These are phyloP conservation scores for Cranoglanis bouderius DNA, from an alignment of 2,113 vertebrate species.

Conservation along the genomic window DNA sequence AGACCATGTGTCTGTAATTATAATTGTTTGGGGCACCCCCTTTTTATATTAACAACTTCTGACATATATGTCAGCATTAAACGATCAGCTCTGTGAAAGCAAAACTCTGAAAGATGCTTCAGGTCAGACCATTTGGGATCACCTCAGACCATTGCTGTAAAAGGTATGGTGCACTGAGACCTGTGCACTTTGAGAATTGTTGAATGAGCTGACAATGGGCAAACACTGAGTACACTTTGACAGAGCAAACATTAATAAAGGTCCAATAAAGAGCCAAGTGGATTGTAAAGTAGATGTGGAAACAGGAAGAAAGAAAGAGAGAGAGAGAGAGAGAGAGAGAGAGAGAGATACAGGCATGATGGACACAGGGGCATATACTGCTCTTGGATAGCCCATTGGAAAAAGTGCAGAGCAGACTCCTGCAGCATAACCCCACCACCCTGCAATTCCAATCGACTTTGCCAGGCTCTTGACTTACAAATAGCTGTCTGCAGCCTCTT, in stretches of 20 bases:
- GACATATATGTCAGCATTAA: conserved; percentile 13
- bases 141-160: conserved; percentile 6
- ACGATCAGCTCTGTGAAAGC: not conserved
- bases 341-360: no score
- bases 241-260: conserved; percentile 35
- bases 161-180: conserved; percentile 3
- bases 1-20: no score
- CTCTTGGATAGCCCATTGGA: conserved; percentile 58
- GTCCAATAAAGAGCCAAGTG: conserved; percentile 17
- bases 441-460: conserved; percentile 61
- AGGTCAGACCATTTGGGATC: not conserved
- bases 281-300: conserved; percentile 2
- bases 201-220: conserved; percentile 28
- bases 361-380: no score
- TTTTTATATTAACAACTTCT: no score
- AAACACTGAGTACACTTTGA: conserved; percentile 21
- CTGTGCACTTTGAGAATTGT: not conserved
- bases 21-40: no score
- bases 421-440: conserved; percentile 55
- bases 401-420: conserved; percentile 43
- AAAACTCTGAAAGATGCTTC: not conserved
- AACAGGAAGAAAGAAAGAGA: conserved; percentile 5
- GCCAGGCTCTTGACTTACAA: conserved; percentile 75
- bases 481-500: conserved; percentile 58
- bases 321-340: conserved; percentile 10